These are phyloP conservation scores for Thunnus maccoyii DNA, from an alignment of 2,113 vertebrate species.

Conservation along the genomic window DNA sequence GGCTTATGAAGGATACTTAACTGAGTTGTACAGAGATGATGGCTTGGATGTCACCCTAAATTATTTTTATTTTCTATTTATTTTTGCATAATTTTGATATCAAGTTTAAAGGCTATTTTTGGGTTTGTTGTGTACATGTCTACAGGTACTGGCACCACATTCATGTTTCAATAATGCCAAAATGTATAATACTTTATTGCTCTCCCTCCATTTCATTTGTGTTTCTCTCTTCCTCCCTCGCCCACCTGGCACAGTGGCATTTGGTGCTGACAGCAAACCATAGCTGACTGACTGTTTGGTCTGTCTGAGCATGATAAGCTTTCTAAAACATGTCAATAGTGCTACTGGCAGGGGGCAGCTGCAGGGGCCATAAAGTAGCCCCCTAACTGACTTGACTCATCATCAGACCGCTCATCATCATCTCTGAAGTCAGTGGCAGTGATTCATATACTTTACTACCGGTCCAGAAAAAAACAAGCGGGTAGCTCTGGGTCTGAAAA, in stretches of 20 bases:
- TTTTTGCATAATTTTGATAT: background rate
- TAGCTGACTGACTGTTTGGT: slow-evolving; percentile 29
- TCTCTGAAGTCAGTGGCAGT: slow-evolving; percentile 28
- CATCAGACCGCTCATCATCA: background rate
- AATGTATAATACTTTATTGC: background rate
- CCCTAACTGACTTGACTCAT: slow-evolving; percentile 18
- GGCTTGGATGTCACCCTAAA: background rate
- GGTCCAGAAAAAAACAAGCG: background rate
- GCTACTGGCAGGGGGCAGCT: slow-evolving; percentile 40
- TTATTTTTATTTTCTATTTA: background rate
- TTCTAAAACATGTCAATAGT: slow-evolving; percentile 53
- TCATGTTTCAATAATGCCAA: slow-evolving; percentile 12
- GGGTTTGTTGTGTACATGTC: background rate
- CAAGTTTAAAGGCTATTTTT: background rate
- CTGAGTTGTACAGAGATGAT: background rate
- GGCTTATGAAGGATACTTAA: background rate
- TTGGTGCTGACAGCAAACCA: slow-evolving; percentile 28
- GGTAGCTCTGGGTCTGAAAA: too few relatives aligned
- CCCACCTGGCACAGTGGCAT: slow-evolving; percentile 19
- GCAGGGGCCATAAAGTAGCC: slow-evolving; percentile 22
- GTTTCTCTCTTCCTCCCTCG: background rate
- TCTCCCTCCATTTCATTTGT: background rate
- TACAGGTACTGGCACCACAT: background rate
- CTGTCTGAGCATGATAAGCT: slow-evolving; percentile 64
- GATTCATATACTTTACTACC: slow-evolving; percentile 13